phyloP scores from a whole-genome alignment of 2,113 vertebrate genomes.

The Mustela nigripes region DNA sequence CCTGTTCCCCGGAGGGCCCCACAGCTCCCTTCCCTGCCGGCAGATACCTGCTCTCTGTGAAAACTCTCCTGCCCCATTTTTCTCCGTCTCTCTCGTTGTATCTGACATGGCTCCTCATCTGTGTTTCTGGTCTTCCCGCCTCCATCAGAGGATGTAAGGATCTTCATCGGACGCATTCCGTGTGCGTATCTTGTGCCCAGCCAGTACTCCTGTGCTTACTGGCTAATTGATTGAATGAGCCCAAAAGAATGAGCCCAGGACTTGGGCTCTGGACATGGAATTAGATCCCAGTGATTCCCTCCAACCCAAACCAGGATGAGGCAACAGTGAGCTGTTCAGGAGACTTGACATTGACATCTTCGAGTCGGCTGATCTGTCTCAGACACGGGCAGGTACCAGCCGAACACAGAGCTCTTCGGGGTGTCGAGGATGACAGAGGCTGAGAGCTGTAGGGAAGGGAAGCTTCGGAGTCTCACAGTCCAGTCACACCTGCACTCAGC shows the following conservation, averaged over 20 bases:
- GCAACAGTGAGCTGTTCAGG: background rate
- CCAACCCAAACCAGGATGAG: background rate
- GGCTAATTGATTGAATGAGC: background rate
- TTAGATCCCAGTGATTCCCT: no score
- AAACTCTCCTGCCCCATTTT: background rate
- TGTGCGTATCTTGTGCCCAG: background rate
- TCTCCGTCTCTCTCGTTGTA: background rate
- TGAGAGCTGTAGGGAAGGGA: background rate
- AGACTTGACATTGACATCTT: background rate
- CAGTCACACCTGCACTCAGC: background rate
- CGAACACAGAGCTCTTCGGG: background rate
- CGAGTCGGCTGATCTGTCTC: background rate
- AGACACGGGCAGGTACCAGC: background rate
- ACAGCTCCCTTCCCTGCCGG: fast-evolving
- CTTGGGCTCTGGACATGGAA: fast-evolving
- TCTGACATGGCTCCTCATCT: no score
- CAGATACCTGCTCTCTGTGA: background rate
- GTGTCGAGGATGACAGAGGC: background rate
- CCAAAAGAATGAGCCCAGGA: no score
- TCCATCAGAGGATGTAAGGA: no score
- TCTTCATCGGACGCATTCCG: no score
- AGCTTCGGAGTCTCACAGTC: no score
- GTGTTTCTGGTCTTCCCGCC: background rate
- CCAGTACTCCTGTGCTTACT: fast-evolving
- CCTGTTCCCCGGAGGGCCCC: fast-evolving